A percentile compares a stretch with the other conserved stretches of the same genome.
Conservation (phyloP, 2,113 vertebrate genomes). For the Xiphorhynchus elegans region DNA sequence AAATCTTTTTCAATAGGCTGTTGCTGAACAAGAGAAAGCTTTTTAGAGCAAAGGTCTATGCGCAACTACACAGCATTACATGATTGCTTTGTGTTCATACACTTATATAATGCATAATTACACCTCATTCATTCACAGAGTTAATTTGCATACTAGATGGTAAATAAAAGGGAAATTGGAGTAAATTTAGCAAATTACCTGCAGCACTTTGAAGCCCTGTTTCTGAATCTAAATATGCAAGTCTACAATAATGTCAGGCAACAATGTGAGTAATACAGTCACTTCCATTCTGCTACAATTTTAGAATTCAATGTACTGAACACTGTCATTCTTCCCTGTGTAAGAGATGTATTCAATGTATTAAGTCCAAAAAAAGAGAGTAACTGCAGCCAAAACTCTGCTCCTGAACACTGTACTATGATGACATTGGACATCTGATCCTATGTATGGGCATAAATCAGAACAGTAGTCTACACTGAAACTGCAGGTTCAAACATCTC, state of each 20-base stretch:
- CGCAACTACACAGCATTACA: constrained; percentile 19
- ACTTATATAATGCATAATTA: constrained; percentile 57
- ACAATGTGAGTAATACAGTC: not conserved
- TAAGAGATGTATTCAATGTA: not conserved
- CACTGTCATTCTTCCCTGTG: accelerated
- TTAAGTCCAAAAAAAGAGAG: not conserved
- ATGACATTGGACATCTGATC: no score
- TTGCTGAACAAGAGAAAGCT: constrained; percentile 15
- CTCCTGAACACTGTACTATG: accelerated
- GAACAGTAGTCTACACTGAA: not conserved
- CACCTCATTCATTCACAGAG: constrained; percentile 15
- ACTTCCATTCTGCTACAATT: not conserved
- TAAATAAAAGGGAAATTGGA: constrained; percentile 62
- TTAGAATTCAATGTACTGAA: not conserved
- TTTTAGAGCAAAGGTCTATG: constrained; percentile 16
- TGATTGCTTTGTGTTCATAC: constrained; percentile 27
- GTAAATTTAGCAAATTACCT: constrained; percentile 51
- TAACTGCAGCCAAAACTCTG: not conserved
- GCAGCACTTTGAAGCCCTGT: not conserved
- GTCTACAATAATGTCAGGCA: not conserved
- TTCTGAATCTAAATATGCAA: not conserved
- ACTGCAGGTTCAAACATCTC: not conserved
- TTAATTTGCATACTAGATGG: constrained; percentile 58
- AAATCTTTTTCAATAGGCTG: constrained; percentile 15
- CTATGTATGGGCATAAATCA: not conserved